Percentiles rank a stretch among this genome's conserved stretches.
Conservation (phyloP, 2,797 vertebrate genomes). For the Sebastes vulpes region DNA sequence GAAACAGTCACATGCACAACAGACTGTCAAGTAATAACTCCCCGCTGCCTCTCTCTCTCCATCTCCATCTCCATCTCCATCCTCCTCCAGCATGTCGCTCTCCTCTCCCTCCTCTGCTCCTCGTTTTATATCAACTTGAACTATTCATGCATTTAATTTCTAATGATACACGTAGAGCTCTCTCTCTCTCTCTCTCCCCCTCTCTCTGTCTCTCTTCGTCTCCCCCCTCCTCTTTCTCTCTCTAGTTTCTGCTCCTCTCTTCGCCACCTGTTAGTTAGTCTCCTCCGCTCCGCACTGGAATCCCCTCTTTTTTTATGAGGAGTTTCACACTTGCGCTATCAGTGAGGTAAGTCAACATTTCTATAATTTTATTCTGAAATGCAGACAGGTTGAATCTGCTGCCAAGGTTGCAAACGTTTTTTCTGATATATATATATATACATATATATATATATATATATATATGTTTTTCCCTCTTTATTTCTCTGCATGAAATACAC, state of each 20-base stretch:
- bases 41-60: slow-evolving; percentile 14
- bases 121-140: slow-evolving; percentile 72
- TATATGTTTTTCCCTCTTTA: not conserved
- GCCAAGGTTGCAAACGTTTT: not conserved
- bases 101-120: slow-evolving; percentile 35
- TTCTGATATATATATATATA: not conserved
- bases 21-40: slow-evolving; percentile 76
- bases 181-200: not conserved
- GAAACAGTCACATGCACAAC: slow-evolving; percentile 69
- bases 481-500: not conserved
- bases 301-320: slow-evolving; percentile 76
- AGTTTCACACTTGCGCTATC: slow-evolving; percentile 72
- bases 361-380: slow-evolving; percentile 12
- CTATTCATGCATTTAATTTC: slow-evolving; percentile 69
- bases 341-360: slow-evolving; percentile 69
- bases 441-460: too few species aligned
- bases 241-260: slow-evolving; percentile 53
- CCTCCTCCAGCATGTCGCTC: slow-evolving; percentile 49
- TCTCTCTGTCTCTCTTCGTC: not conserved
- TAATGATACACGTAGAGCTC: slow-evolving; percentile 57
- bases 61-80: slow-evolving; percentile 25
- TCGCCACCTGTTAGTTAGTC: slow-evolving; percentile 80
- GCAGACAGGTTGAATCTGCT: not conserved
- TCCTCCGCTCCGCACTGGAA: slow-evolving; percentile 66
- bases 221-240: slow-evolving; percentile 29